Conservation (phyloP, 2,888 invertebrate genomes). For the Allygus modestus region DNA sequence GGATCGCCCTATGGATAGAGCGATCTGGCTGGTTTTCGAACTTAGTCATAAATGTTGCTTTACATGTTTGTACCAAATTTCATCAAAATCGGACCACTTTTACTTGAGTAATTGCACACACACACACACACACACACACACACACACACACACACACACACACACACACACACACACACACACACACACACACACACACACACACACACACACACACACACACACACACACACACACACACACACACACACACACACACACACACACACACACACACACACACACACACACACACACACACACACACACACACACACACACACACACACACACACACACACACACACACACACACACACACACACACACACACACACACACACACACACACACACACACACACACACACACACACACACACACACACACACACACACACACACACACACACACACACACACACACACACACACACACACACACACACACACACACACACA, state of each 20-base stretch:
- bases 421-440: constrained; percentile 2
- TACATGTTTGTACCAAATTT: no score
- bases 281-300: background rate
- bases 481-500: background rate
- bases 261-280: background rate
- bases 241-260: background rate
- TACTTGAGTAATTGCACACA: no score
- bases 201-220: no score
- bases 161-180: no score
- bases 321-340: background rate
- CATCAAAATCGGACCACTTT: no score
- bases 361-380: background rate
- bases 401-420: background rate
- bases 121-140: no score
- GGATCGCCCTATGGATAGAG: no score
- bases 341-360: background rate
- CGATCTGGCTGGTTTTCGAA: no score
- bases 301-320: background rate
- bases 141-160: no score
- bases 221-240: background rate
- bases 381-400: background rate
- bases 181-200: no score
- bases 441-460: constrained; percentile 12
- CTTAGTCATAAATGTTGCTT: no score
- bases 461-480: background rate